Percentiles rank a stretch among this genome's conserved stretches.
These are phyloP conservation scores for Melospiza georgiana DNA, from an alignment of 2,113 vertebrate species.

Conservation along the genomic window DNA sequence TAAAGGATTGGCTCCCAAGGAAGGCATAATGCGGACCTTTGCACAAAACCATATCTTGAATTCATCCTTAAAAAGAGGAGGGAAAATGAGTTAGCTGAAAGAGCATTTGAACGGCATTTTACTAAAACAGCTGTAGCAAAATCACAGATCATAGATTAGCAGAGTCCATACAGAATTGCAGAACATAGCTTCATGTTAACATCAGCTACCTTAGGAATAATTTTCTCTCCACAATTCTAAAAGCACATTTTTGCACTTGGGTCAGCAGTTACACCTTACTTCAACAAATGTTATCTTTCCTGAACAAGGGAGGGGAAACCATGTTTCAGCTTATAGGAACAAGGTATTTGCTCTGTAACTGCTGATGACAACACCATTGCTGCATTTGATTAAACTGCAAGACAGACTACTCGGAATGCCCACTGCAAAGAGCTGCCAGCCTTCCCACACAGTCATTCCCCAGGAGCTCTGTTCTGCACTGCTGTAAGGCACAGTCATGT, in stretches of 20 bases:
- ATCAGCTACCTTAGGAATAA: background rate
- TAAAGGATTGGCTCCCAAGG: constrained; percentile 81
- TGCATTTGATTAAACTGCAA: background rate
- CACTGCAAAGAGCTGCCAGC: background rate
- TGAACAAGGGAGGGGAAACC: background rate
- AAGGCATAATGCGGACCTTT: constrained; percentile 87
- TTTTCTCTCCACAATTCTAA: background rate
- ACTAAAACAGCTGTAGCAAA: background rate
- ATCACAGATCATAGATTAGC: background rate
- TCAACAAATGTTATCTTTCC: background rate
- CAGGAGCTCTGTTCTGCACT: background rate
- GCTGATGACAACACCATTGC: background rate
- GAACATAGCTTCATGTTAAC: background rate
- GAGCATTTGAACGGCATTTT: background rate
- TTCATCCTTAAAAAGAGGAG: constrained; percentile 83
- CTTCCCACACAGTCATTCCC: background rate
- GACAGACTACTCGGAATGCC: background rate
- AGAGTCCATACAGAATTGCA: background rate
- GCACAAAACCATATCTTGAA: constrained; percentile 95
- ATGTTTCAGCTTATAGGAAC: background rate
- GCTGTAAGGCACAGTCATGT: background rate
- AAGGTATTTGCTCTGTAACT: background rate
- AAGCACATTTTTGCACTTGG: background rate
- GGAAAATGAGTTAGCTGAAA: background rate
- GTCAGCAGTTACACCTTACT: background rate